These are phyloP conservation scores for Acleris literana DNA, from an alignment of 2,888 invertebrate species.

Conservation along the genomic window DNA sequence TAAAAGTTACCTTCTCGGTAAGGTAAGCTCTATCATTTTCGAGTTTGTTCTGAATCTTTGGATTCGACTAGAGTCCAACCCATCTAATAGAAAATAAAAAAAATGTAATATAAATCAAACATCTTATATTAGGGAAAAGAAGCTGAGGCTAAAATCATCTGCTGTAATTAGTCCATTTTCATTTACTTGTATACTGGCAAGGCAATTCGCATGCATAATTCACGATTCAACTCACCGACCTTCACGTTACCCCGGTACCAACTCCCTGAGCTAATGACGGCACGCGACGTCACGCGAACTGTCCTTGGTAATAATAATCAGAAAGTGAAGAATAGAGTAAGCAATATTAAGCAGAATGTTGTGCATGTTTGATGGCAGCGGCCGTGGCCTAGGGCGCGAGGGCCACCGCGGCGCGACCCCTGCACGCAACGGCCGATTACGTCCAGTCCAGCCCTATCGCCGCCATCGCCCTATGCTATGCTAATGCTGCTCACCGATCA, in stretches of 20 bases:
- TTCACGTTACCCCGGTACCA: constrained; percentile 29
- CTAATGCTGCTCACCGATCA: constrained; percentile 56
- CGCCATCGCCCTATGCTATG: constrained; percentile 51
- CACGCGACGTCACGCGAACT: constrained; percentile 26
- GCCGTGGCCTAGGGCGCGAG: constrained; percentile 12
- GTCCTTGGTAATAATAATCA: neutral
- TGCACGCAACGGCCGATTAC: constrained; percentile 37
- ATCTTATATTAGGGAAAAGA: too few relatives aligned
- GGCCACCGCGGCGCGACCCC: constrained; percentile 18
- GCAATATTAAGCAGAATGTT: constrained; percentile 8
- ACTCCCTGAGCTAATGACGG: constrained; percentile 17
- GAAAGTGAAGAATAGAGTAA: constrained; percentile 2
- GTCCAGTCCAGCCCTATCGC: constrained; percentile 44
- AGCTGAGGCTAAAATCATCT: too few relatives aligned
- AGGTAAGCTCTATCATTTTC: too few relatives aligned
- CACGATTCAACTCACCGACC: constrained; percentile 10
- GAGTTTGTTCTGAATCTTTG: too few relatives aligned
- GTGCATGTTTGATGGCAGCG: constrained; percentile 21
- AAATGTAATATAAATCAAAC: too few relatives aligned
- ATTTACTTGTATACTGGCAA: neutral
- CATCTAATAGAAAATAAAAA: too few relatives aligned
- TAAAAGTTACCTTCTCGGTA: too few relatives aligned
- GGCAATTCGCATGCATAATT: constrained; percentile 22
- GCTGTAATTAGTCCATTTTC: too few relatives aligned
- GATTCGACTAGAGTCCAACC: too few relatives aligned